Evolutionary conservation across 1,140 invertebrate species (phyloP).

Genomic region (Dufourea novaeangliae): DNA sequence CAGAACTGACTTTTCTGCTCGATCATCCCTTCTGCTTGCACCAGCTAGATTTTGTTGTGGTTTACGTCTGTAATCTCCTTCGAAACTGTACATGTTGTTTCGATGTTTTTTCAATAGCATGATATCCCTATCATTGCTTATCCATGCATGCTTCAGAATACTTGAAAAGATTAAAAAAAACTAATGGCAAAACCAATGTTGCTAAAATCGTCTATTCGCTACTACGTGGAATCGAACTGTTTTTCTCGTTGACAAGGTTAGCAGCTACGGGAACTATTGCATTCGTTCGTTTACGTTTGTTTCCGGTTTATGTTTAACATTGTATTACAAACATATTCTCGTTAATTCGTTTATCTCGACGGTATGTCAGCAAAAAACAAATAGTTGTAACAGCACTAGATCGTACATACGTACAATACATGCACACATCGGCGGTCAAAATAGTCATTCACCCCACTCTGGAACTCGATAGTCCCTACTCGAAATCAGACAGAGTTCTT

Average conservation of each 20-base stretch:
- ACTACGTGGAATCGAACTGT: not conserved
- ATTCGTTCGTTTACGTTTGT: not conserved
- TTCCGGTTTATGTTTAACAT: not conserved
- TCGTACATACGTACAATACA: conserved; percentile 27
- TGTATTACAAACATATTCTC: not conserved
- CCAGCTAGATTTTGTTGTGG: conserved; percentile 96
- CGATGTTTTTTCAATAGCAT: conserved; percentile 41
- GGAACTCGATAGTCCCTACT: no score
- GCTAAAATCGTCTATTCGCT: conserved; percentile 11
- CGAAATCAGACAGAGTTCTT: no score
- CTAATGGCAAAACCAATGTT: conserved; percentile 17
- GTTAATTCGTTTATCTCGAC: not conserved
- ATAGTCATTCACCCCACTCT: no score
- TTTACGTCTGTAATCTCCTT: conserved; percentile 93
- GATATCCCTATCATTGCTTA: conserved; percentile 12
- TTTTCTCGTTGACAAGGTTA: conserved; percentile 34
- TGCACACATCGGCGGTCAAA: no score
- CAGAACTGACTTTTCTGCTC: conserved; percentile 85
- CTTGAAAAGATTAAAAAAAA: not conserved
- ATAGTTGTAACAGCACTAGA: conserved; percentile 21
- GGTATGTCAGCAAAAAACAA: conserved; percentile 33
- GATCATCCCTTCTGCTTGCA: conserved; percentile 87
- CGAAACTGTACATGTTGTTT: conserved; percentile 90
- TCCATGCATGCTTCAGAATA: not conserved
- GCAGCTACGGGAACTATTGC: conserved; percentile 4